Base-by-base conservation (phyloP, 2,797 vertebrate species). In the Silurus lanzhouensis region DNA sequence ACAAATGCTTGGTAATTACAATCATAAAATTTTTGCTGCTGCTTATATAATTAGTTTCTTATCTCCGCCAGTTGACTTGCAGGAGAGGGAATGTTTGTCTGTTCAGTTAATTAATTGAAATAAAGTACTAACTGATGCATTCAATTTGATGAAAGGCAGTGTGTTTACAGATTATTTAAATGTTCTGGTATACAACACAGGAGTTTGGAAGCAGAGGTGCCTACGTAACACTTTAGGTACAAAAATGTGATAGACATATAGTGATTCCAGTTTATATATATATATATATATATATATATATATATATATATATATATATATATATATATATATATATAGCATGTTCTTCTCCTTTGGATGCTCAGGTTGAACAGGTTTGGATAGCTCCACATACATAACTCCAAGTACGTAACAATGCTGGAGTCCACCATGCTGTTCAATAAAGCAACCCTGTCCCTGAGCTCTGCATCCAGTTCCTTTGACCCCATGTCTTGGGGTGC, bases 1-100 rank as follows among this genome's bases (percentile, higher is more conserved):
- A 81, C 80, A 84, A 78, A 84, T 52, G 31, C 55, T 27, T 76
- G 68, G 67, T 63, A 86, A 84, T 86, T 76, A 70, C 68, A 79
- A 76, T 75, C 20, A 48, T 75, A 76, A 58, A 63, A 63, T 52
- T 38, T 83, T 61, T 60, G 48, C 78, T 70, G 48, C 64, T 82
- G 72, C 63, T 52, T 70, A 20, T 60, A 70, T 86, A 76, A 82
- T 78, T 70, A 70, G 72, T 58, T 77, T 48, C 71, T 82, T 67
- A 64, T 48, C 60, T 27, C 31, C 25, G 22, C 71, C 25, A n/a
- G 80, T 70, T 57, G 14, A 58, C 48, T 58, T 38, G 27, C 66
- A 14, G 38, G 70, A n/a, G 70, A 82, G 25, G 58, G 58, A 81
- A 82, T 20, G 52, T 70, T 52, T n/a, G 52, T 57, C 19, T 70